phyloP scores from a whole-genome alignment of 1,140 invertebrate genomes.

The Stratiolaelaps scimitus region DNA sequence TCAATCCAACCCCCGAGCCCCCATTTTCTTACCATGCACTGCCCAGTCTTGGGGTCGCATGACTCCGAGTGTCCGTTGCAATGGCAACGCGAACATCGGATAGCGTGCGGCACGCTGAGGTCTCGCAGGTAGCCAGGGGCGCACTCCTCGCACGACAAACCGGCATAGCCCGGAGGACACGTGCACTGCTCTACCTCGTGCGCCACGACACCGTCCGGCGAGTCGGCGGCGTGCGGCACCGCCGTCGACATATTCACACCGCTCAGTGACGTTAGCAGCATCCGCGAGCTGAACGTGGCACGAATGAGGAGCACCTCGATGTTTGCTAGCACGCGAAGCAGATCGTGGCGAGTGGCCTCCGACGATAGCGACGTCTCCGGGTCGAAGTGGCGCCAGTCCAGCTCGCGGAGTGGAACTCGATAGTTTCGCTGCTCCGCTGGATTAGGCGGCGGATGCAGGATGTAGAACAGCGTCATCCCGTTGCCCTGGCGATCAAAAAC shows the following conservation, averaged over 20 bases:
- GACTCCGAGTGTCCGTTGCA: slow-evolving; percentile 47
- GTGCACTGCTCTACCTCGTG: slow-evolving; percentile 65
- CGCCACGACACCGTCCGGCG: slow-evolving; percentile 42
- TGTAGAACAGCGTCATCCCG: slow-evolving; percentile 36
- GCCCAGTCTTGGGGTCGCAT: slow-evolving; percentile 46
- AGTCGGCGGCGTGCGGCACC: slow-evolving; percentile 47
- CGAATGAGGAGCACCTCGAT: slow-evolving; percentile 70
- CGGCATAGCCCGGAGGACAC: slow-evolving; percentile 65
- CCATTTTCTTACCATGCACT: slow-evolving; percentile 43
- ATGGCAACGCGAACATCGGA: slow-evolving; percentile 53
- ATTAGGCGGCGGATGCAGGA: slow-evolving; percentile 33
- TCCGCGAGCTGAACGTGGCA: slow-evolving; percentile 60
- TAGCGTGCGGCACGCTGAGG: slow-evolving; percentile 43
- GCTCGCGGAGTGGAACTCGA: slow-evolving; percentile 35
- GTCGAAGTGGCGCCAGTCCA: slow-evolving; percentile 37
- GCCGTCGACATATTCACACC: slow-evolving; percentile 64
- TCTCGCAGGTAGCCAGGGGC: slow-evolving; percentile 66
- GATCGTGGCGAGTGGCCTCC: slow-evolving; percentile 54
- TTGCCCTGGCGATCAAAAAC: slow-evolving; percentile 37
- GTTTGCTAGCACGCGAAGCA: slow-evolving; percentile 68
- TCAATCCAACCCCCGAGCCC: too few species aligned
- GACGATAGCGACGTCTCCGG: slow-evolving; percentile 32
- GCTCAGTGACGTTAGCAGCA: slow-evolving; percentile 57
- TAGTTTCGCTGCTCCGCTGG: slow-evolving; percentile 34
- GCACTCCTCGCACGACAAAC: slow-evolving; percentile 70